Evolutionary conservation across 2,888 invertebrate species (phyloP), one percentile per base, ranked within the genome.

Genomic region (Strigamia maritima): DNA sequence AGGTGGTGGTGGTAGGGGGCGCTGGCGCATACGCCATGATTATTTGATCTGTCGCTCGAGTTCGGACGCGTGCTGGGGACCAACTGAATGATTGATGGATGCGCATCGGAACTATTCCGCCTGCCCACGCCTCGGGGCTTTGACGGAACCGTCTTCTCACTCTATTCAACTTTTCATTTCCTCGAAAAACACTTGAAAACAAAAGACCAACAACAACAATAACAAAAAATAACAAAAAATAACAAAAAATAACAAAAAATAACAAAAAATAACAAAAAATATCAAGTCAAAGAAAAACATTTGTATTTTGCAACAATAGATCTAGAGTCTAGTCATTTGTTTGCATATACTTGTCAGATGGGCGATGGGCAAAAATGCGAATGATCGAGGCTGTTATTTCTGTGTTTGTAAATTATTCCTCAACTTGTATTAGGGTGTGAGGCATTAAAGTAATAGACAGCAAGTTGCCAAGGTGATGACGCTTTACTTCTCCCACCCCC

Each of bases 401-500:
- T 26, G 28, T 24, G 60, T 70, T 70, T 70, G 26, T 70, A 70
- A 70, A 70, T 70, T 70, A 70, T 70, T 70, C 70, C 70, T 70
- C 70, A 26, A 70, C 70, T 70, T 26, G 70, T 70, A 70, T 70
- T 70, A 70, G 70, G 54, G 70, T 28, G 70, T 70, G 70, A 70
- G 70, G 70, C 70, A 70, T 70, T 70, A 70, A 70, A 70, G 70
- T 70, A 70, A 70, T 70, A 70, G 70, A 28, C 26, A 70, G 70
- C 28, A 70, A 70, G 70, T 70, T 70, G 70, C 70, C 70, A 70
- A 70, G 70, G 70, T 70, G 70, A 70, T 70, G 70, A 70, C 70
- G 70, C 70, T 70, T 28, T 70, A 28, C 70, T 28, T 70, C 28
- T 14, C 28, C 28, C 70, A 26, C 70, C 28, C 70, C 70, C 60